Evolutionary conservation across 1,140 invertebrate species (phyloP), one percentile per base, ranked within the genome.

Genomic region (Diorhabda sublineata): DNA sequence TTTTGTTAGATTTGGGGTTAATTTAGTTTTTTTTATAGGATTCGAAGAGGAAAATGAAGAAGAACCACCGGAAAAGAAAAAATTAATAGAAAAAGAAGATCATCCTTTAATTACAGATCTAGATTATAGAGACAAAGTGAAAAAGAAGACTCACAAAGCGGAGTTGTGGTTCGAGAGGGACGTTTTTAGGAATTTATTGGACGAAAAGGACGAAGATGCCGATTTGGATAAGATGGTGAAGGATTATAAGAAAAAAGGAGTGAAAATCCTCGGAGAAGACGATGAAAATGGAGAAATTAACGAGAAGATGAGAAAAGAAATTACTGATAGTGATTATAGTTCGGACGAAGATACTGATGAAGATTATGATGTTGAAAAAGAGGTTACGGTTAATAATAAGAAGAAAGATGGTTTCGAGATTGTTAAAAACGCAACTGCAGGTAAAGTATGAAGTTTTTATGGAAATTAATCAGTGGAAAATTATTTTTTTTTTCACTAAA

Each of bases 111-210:
- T 97, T 6, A 94, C 93, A 9, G 93, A 95, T 77, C 83, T 96
- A 45, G 94, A 96, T 78, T 82, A 87, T 65, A 86, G 90, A 26
- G 88, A 92, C 66, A 89, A 89, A 72, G 86, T 89, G 59, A 86
- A 88, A 1, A 91, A 89, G 76, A 85, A 87, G 56, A 83, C 89
- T 58, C 87, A 90, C 68, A 94, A 93, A 81, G 92, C 93, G 0
- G 86, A 94, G 71, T 81, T 92, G 7, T 98, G 95, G 94, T 97
- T 97, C 80, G 89, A 94, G 75, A 94, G 94, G 83, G 92, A 95
- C 75, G 86, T 88, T 64, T 96, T 98, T 78, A 92, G 94, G 78
- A 87, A 91, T 75, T 81, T 96, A 47, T 89, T 92, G 72, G 92
- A 95, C 63, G 89, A 89, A 59, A 92, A 94, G 75, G 91, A 92